Evolutionary conservation across 2,113 vertebrate species (phyloP).

Genomic region (Cygnus atratus): DNA sequence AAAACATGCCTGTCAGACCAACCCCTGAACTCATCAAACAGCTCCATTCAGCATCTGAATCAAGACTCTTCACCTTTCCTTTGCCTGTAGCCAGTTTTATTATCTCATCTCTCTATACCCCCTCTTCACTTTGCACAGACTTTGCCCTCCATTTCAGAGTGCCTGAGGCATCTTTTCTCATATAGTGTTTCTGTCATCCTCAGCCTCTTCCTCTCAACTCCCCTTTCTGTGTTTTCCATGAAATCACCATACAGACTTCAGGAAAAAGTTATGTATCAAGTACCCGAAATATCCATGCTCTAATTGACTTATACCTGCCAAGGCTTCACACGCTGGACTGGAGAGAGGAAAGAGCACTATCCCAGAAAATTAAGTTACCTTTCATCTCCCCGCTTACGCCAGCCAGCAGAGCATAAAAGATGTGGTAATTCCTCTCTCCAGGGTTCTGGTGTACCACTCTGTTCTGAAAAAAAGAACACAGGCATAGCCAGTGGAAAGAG

Average conservation of each 20-base stretch:
- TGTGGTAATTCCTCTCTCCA: constrained; percentile 90
- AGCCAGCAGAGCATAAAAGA: constrained; percentile 89
- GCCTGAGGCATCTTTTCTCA: neutral
- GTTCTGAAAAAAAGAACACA: constrained; percentile 79
- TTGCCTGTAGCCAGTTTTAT: neutral
- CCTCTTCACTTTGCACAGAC: neutral
- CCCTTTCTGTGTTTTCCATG: neutral
- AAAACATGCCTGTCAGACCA: neutral
- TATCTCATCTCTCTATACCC: neutral
- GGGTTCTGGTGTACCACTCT: constrained; percentile 90
- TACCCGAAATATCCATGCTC: neutral
- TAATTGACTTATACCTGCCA: neutral
- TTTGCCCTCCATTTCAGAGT: neutral
- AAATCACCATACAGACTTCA: neutral
- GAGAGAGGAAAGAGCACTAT: neutral
- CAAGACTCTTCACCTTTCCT: neutral
- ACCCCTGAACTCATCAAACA: neutral
- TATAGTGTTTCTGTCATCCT: neutral
- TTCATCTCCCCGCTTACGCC: constrained; percentile 81
- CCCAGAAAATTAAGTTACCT: constrained; percentile 75
- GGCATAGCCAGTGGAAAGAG: neutral
- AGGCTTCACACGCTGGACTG: neutral
- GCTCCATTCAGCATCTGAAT: neutral
- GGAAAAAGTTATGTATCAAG: neutral
- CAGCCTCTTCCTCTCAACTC: neutral